These are phyloP conservation scores for Hydropsyche tenuis DNA, from an alignment of 1,140 invertebrate species.

Conservation along the genomic window DNA sequence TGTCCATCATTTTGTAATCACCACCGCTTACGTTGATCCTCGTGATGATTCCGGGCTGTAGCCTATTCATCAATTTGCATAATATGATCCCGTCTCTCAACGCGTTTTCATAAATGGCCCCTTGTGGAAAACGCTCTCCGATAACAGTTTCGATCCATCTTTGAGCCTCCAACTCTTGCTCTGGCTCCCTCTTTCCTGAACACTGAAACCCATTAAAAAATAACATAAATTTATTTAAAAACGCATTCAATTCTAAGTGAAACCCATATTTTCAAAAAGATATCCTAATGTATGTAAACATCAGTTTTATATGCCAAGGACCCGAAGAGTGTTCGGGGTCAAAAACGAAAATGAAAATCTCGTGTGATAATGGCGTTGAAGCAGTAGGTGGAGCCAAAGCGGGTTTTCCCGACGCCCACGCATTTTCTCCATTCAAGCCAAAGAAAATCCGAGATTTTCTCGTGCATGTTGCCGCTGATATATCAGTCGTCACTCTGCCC, in stretches of 20 bases:
- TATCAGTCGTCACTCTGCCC: neutral
- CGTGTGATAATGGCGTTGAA: neutral
- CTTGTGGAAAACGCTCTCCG: slow-evolving; percentile 77
- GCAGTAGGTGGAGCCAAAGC: slow-evolving; percentile 13
- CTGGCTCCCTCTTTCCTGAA: slow-evolving; percentile 81
- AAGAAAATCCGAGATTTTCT: slow-evolving; percentile 17
- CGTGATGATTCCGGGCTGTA: slow-evolving; percentile 82
- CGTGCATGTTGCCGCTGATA: neutral
- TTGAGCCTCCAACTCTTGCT: slow-evolving; percentile 83
- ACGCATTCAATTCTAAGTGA: too few species aligned
- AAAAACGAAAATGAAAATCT: neutral
- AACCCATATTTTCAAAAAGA: too few species aligned
- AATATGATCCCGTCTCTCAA: slow-evolving; percentile 83
- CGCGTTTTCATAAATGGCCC: slow-evolving; percentile 75
- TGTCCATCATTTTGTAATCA: slow-evolving; percentile 95
- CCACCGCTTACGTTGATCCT: slow-evolving; percentile 87
- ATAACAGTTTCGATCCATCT: slow-evolving; percentile 88
- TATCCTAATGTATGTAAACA: neutral
- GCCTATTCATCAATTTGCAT: slow-evolving; percentile 86
- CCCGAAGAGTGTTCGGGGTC: slow-evolving; percentile 15
- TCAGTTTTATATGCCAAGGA: slow-evolving; percentile 32
- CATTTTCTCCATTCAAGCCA: slow-evolving; percentile 32
- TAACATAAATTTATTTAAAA: too few species aligned
- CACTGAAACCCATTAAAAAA: slow-evolving; percentile 66
- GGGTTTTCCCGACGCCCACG: slow-evolving; percentile 38